Base-by-base conservation (phyloP, 2,888 invertebrate species). In the Ceratothoa steindachneri region DNA sequence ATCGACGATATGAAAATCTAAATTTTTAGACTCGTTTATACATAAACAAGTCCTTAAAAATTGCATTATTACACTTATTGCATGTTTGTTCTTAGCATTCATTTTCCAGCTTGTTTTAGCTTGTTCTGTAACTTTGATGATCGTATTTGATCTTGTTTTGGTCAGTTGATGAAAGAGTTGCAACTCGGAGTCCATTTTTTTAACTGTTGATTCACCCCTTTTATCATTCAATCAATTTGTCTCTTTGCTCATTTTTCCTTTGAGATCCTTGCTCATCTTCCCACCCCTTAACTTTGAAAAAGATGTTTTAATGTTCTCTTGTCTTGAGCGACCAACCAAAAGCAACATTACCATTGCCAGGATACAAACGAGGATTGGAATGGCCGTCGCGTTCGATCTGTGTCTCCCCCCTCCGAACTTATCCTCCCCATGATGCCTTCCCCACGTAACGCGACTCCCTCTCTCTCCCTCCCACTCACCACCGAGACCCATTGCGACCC, bases 261-360 rank as follows among this genome's bases (percentile, higher is more conserved):
- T n/a, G n/a, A n/a, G n/a, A n/a, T n/a, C n/a, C n/a, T n/a, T n/a
- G n/a, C n/a, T n/a, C n/a, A n/a, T n/a, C n/a, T n/a, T n/a, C n/a
- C n/a, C n/a, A n/a, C n/a, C n/a, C n/a, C n/a, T 41, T 9, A 41
- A 41, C 41, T 41, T 5, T 41, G 15, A 41, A 41, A 9, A 15
- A 15, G 15, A 41, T 60, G 24, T 60, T n/a, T n/a, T 60, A 60
- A 60, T 60, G 12, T 24, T 60, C 24, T 60, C 53, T 69, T 69
- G 27, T 51, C 53, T 69, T 69, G 30, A 60, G 72, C 66, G 71
- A 79, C 79, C 79, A 79, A 79, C 79, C 79, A 79, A 79, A 78
- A 79, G 74, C 51, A 77, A 79, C 79, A 76, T 79, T 77, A 71
- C 75, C 73, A 60, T 73, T 73, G 72, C 73, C 78, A 78, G 78